Base-by-base conservation (phyloP, 2,888 invertebrate species). In the Orthosia incerta region DNA sequence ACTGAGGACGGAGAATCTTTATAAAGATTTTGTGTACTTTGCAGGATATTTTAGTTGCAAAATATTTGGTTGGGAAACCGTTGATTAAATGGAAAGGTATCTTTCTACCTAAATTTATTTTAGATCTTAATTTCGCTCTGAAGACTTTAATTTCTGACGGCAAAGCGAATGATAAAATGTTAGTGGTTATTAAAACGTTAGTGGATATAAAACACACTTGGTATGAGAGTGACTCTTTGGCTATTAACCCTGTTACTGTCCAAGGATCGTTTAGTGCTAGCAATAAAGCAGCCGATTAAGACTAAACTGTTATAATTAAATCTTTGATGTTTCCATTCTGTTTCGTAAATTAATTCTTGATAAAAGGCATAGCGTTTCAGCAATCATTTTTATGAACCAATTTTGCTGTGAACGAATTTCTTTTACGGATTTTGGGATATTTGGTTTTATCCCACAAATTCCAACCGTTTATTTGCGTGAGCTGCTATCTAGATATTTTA, bases 301-400 rank as follows among this genome's bases (percentile, higher is more conserved):
- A 59, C 70, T 65, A 66, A 65, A 20, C 67, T 71, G 57, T 71
- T 59, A 80, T 83, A 83, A 81, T 81, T 83, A 83, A 83, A 83
- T 39, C 57, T 59, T 83, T 74, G 31, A 66, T 70, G 80, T 67
- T 63, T 51, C 51, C 45, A 74, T 67, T 71, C 59, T 60, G 63
- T 67, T 82, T 18, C 20, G 13, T 45, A 56, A 80, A 77, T 74
- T 79, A 75, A 74, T 66, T 75, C 4, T 18, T 55, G 59, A 23
- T 76, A 61, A 76, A 69, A 45, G 15, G 20, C 59, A 48, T 11
- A 51, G 18, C 46, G 50, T 62, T 65, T n/a, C 4, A 57, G 23
- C 23, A 50, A 62, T 80, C 46, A 57, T 20, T 48, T 79, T 64
- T 51, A 51, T 50, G 46, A 51, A 71, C 56, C 39, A 48, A 39